Evolutionary conservation across 2,888 invertebrate species (phyloP), one percentile per base, ranked within the genome.

Genomic region (Netelia fuscicornis): DNA sequence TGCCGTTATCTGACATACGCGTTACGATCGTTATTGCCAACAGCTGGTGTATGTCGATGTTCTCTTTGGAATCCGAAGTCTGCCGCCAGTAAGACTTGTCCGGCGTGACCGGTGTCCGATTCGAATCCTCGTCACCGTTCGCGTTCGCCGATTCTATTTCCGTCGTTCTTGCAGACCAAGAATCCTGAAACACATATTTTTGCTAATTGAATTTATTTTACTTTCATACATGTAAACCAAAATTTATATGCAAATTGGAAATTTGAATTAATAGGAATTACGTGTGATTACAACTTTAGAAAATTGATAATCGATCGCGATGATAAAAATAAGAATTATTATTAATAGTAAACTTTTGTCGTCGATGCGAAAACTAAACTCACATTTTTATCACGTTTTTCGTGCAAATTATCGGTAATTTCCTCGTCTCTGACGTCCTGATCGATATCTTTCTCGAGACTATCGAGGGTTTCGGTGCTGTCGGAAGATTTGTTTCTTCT

Each of bases 401-500:
- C 92, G 20, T 86, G 71, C 8, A 89, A 81, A 65, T 83, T 90
- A 44, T 92, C 91, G 8, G 83, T 81, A 2, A 90, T 86, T 23
- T 92, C 92, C 17, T 92, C 91, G 17, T 91, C 91, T 52, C 90
- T 91, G n/a, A 86, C 78, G 2, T 92, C 92, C 62, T 91, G 91
- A 3, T 93, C 93, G 64, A 91, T 67, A 17, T 93, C 92, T 64
- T 92, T 92, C 60, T 93, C 93, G 17, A 93, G 89, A 76, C 93
- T 94, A 72, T 94, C 93, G 44, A 94, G 87, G 5, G 93, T 93
- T 77, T 93, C 93, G 0, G 92, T 92, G 82, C 93, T 93, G 77
- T 92, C 93, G 6, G 91, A 93, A 3, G 91, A 93, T 64, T 93
- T 93, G 68, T 92, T 92, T 62, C 92, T 89, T 67, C 91, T 90